Base-by-base conservation (phyloP, 2,888 invertebrate genomes). In the Ectobius pallidus region DNA sequence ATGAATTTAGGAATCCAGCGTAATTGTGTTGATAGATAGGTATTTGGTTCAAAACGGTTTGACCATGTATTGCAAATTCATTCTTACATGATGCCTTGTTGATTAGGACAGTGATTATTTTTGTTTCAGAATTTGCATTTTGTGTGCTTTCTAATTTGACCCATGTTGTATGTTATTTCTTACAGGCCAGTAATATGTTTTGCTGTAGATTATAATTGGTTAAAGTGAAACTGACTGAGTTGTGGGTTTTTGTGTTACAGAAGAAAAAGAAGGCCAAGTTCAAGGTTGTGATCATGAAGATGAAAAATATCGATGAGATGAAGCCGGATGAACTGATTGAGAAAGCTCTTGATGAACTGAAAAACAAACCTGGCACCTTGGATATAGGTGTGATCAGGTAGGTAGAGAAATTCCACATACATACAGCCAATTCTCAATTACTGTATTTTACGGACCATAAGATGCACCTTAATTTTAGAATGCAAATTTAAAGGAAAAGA, bases 221-320 rank as follows among this genome's bases (percentile, higher is more conserved):
- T 1, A 46, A 18, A 46, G 46, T 14, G 14, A 20, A 18, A 18
- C 18, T 18, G 9, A 7, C n/a, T 46, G n/a, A 20, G 3, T 46
- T 18, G n/a, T 18, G n/a, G n/a, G 46, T 42, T 42, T 49, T 69
- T 20, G 18, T 34, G 3, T 58, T 70, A 20, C 39, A 70, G 70
- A 34, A 22, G 25, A 16, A n/a, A 42, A 55, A 42, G 20, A 34
- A 58, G 22, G 58, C 70, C 18, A 70, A 70, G 25, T 55, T 39
- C 27, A 70, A 58, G 39, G 70, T 70, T 3, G 61, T 70, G 16
- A 58, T 70, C 16, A 58, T 70, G 6, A 70, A 70, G 58, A 34
- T 70, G 20, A 70, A 70, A 55, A 58, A 46, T 58, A 14, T 42
- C 2, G 14, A n/a, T 14, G 39, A 42, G 34, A 34, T 55, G 32